A percentile compares a stretch with the other conserved stretches of the same genome.
phyloP scores from a whole-genome alignment of 2,888 invertebrate genomes.

The Tupiocoris notatus region DNA sequence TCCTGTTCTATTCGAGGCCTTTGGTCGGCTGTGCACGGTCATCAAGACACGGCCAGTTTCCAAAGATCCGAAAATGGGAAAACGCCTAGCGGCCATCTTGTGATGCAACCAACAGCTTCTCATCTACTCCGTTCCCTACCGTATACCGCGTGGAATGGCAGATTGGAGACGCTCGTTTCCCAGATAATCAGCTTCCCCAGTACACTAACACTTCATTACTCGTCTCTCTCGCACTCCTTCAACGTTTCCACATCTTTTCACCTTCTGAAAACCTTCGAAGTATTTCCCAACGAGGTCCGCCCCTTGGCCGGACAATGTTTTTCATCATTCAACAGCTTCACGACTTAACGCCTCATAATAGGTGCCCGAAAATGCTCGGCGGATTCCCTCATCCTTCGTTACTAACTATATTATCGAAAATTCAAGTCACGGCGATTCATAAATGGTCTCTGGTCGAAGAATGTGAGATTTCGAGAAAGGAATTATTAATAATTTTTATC shows the following conservation, averaged over 20 bases:
- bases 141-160: constrained; percentile 21
- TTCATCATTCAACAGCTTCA: no score
- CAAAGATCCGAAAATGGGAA: background rate
- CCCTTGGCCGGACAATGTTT: background rate
- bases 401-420: background rate
- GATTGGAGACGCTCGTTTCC: constrained; percentile 42
- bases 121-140: background rate
- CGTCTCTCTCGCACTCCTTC: background rate
- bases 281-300: constrained; percentile 14
- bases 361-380: background rate
- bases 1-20: no score
- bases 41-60: background rate
- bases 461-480: no score
- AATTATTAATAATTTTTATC: no score
- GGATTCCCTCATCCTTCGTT: background rate
- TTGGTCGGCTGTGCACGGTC: background rate
- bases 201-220: background rate
- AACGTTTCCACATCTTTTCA: constrained; percentile 23
- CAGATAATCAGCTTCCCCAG: constrained; percentile 36
- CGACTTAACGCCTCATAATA: background rate
- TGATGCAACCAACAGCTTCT: constrained; percentile 22
- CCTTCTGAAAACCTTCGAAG: background rate
- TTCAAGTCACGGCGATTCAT: background rate
- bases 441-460: no score
- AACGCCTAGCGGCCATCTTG: constrained; percentile 24